A percentile compares a stretch with the other conserved stretches of the same genome.
Evolutionary conservation across 2,113 vertebrate species (phyloP).

Genomic region (Thalassarche chlororhynchos): DNA sequence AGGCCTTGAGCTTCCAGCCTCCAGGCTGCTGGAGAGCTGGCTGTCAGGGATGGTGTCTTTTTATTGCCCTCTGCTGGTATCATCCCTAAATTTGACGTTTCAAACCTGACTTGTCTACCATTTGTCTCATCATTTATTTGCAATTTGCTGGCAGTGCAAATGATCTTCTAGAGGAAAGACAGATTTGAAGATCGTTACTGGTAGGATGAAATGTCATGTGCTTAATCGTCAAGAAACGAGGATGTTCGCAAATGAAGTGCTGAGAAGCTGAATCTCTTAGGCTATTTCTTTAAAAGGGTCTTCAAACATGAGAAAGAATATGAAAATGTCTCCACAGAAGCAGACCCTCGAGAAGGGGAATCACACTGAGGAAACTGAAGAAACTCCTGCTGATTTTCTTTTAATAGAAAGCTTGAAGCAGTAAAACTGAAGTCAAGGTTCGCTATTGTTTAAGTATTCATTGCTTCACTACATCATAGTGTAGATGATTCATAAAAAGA

Average conservation of each 20-base stretch:
- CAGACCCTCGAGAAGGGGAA: background rate
- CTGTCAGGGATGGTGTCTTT: background rate
- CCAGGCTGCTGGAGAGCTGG: background rate
- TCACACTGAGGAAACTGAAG: background rate
- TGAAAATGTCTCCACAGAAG: background rate
- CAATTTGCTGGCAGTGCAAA: background rate
- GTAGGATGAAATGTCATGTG: background rate
- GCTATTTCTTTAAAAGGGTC: background rate
- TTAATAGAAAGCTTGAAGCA: background rate
- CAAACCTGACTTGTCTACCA: background rate
- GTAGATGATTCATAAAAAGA: background rate
- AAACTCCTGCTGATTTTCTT: background rate
- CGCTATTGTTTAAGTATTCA: background rate
- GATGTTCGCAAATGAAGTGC: background rate
- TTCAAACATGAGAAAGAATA: background rate
- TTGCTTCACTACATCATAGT: background rate
- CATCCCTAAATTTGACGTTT: background rate
- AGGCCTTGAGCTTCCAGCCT: background rate
- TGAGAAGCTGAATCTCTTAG: background rate
- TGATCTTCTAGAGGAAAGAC: background rate
- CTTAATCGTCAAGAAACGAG: background rate
- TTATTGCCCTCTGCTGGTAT: slow-evolving; percentile 49
- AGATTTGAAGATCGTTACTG: background rate
- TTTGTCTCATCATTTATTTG: background rate
- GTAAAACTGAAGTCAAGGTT: background rate